These are phyloP conservation scores for Lagocephalus sceleratus DNA, from an alignment of 2,797 vertebrate genomes.

Conservation along the genomic window DNA sequence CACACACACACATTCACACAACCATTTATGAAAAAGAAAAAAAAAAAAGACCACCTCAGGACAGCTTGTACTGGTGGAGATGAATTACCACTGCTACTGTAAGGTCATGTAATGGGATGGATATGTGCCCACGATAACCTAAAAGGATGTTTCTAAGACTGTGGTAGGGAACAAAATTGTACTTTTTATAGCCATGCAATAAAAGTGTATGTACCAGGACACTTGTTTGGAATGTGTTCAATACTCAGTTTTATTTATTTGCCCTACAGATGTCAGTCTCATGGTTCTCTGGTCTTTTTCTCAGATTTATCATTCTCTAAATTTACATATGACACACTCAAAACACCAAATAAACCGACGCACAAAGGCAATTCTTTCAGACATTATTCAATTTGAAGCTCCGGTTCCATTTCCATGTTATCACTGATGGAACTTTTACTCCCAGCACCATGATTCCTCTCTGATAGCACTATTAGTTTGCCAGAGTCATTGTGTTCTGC, in stretches of 20 bases:
- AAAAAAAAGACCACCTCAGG: slow-evolving; percentile 53
- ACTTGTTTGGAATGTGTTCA: slow-evolving; percentile 5
- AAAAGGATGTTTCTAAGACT: slow-evolving; percentile 11
- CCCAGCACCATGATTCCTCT: slow-evolving; percentile 57
- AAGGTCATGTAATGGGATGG: slow-evolving; percentile 44
- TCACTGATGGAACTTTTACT: slow-evolving; percentile 58
- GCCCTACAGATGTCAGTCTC: neutral
- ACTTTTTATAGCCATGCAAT: slow-evolving; percentile 10
- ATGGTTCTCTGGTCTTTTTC: neutral
- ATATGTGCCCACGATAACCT: slow-evolving; percentile 27
- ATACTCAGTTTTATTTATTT: neutral
- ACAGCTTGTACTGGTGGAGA: slow-evolving; percentile 41
- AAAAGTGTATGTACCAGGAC: slow-evolving; percentile 8
- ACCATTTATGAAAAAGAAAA: slow-evolving; percentile 49
- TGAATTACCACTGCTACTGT: slow-evolving; percentile 51
- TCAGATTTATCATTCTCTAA: slow-evolving; percentile 15
- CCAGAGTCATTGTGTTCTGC: slow-evolving; percentile 54
- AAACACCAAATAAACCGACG: slow-evolving; percentile 23
- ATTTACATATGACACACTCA: slow-evolving; percentile 16
- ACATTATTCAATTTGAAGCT: slow-evolving; percentile 54
- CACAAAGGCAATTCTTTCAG: slow-evolving; percentile 38
- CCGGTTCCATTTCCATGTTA: slow-evolving; percentile 44
- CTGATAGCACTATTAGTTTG: slow-evolving; percentile 67
- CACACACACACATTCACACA: slow-evolving; percentile 55
- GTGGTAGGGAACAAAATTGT: slow-evolving; percentile 10